These are phyloP conservation scores for Meriones psammophilus DNA, from an alignment of 2,797 vertebrate genomes.

Conservation along the genomic window DNA sequence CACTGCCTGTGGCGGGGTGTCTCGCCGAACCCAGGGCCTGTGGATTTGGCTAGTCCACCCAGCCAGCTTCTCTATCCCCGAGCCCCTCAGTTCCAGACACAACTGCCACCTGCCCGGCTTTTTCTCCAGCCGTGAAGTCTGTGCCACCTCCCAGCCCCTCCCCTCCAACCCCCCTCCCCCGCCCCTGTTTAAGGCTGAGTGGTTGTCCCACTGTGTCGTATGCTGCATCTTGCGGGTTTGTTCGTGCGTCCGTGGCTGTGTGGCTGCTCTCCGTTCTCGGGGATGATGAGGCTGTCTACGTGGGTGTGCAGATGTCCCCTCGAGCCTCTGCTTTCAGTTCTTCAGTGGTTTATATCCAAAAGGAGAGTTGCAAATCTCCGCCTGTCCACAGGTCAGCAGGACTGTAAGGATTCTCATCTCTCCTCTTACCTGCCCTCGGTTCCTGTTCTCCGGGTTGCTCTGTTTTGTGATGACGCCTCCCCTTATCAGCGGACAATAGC, in stretches of 20 bases:
- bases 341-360: background rate
- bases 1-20: background rate
- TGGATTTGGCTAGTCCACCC: background rate
- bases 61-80: background rate
- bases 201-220: fast-evolving
- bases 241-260: fast-evolving
- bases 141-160: too few species aligned
- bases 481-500: background rate
- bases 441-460: background rate
- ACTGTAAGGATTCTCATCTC: background rate
- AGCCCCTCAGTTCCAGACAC: background rate
- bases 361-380: background rate
- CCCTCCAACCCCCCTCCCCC: too few species aligned
- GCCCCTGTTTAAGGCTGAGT: background rate
- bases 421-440: background rate
- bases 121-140: background rate
- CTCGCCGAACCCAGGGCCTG: background rate
- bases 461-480: background rate
- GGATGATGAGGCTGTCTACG: too few species aligned
- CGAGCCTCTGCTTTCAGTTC: fast-evolving
- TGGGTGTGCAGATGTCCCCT: fast-evolving
- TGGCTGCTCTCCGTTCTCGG: background rate
- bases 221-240: too few species aligned
- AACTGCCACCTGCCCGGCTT: background rate
- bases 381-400: background rate